Percentiles rank a stretch among this genome's conserved stretches.
These are phyloP conservation scores for Phenganax stokvisi DNA, from an alignment of 92 coral and sea anemone genomes.

Conservation along the genomic window DNA sequence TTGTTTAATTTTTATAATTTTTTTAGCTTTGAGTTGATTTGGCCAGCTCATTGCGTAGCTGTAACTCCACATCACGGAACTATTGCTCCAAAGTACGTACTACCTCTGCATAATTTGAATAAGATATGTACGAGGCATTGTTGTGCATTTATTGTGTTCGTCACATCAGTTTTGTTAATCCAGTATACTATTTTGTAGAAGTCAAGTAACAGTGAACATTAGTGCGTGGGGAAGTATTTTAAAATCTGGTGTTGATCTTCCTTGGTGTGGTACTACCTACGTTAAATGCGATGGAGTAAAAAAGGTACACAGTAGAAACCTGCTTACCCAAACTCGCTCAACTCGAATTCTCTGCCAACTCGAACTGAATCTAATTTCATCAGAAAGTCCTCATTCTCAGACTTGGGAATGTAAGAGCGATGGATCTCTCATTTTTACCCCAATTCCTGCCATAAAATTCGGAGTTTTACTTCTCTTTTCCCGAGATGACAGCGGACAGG, in stretches of 20 bases:
- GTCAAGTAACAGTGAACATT: slow-evolving; percentile 72
- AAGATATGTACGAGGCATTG: too few relatives aligned
- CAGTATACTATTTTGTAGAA: slow-evolving; percentile 48
- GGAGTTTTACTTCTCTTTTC: too few relatives aligned
- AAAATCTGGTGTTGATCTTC: slow-evolving; percentile 63
- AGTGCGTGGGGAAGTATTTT: slow-evolving; percentile 70
- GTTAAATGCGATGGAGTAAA: slow-evolving; percentile 81
- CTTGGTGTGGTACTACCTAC: slow-evolving; percentile 94
- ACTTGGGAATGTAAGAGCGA: too few relatives aligned
- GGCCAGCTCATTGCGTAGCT: slow-evolving; percentile 88
- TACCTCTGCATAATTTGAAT: background rate
- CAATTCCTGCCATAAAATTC: too few relatives aligned
- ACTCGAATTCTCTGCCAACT: background rate
- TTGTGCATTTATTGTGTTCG: too few relatives aligned
- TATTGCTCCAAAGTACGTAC: slow-evolving; percentile 71
- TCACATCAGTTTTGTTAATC: background rate
- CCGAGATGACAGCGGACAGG: too few relatives aligned
- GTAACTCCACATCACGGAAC: slow-evolving; percentile 93
- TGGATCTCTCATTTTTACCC: too few relatives aligned
- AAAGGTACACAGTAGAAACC: slow-evolving; percentile 44
- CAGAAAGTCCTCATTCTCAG: too few relatives aligned
- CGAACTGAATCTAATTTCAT: too few relatives aligned
- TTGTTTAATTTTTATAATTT: slow-evolving; percentile 15
- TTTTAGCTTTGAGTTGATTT: slow-evolving; percentile 83
- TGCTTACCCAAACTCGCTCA: background rate